These are phyloP conservation scores for Maccullochella peelii DNA, from an alignment of 2,113 vertebrate genomes.

Conservation along the genomic window DNA sequence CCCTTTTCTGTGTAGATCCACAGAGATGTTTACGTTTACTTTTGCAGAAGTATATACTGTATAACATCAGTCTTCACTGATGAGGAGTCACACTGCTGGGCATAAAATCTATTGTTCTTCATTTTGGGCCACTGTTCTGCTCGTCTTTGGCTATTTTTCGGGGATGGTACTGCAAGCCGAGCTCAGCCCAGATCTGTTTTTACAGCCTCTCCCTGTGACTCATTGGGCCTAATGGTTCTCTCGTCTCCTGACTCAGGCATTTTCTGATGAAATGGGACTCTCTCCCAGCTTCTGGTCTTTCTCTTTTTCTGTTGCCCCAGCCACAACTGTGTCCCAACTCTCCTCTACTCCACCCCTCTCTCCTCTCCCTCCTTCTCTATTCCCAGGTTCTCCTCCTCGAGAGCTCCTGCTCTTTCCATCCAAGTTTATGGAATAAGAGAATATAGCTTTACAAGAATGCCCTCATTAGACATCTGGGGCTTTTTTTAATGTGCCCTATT, in stretches of 20 bases:
- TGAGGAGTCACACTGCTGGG: neutral
- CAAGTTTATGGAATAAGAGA: slow-evolving; percentile 23
- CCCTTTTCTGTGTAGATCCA: neutral
- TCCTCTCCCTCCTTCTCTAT: slow-evolving; percentile 14
- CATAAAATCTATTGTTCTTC: neutral
- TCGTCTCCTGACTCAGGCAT: slow-evolving; percentile 78
- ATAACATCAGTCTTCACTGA: slow-evolving; percentile 2
- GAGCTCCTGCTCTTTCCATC: slow-evolving; percentile 40
- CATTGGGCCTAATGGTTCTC: slow-evolving; percentile 71
- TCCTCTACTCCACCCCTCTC: slow-evolving; percentile 19
- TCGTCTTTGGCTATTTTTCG: slow-evolving; percentile 5
- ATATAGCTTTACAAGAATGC: slow-evolving; percentile 34
- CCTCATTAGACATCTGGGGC: slow-evolving; percentile 46
- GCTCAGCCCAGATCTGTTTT: slow-evolving; percentile 62
- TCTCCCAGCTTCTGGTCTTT: slow-evolving; percentile 78
- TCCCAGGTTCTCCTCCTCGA: slow-evolving; percentile 31
- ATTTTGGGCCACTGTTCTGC: slow-evolving; percentile 5
- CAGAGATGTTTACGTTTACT: neutral
- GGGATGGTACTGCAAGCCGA: slow-evolving; percentile 35
- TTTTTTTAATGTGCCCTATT: slow-evolving; percentile 42
- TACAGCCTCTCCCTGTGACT: slow-evolving; percentile 78
- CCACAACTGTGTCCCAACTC: slow-evolving; percentile 42
- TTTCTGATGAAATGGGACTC: slow-evolving; percentile 76
- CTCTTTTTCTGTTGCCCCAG: slow-evolving; percentile 57
- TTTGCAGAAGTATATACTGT: neutral